Evolutionary conservation across 2,888 invertebrate genomes (phyloP).

Genomic region (Drosophila birchii): DNA sequence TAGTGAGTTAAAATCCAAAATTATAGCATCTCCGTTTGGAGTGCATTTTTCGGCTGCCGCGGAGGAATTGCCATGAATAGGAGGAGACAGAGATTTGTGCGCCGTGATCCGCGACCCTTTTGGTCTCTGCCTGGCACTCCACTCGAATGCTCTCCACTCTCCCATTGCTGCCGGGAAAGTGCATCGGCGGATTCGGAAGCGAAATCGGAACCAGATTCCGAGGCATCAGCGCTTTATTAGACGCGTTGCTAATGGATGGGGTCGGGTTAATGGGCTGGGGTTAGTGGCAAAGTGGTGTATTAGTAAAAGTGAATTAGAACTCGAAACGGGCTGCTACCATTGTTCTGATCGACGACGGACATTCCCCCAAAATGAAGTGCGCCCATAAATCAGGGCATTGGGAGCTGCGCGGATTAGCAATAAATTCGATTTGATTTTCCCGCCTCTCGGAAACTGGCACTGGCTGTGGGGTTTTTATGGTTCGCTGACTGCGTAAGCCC

Average conservation of each 20-base stretch:
- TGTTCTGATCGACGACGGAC: slow-evolving; percentile 32
- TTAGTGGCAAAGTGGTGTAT: slow-evolving; percentile 31
- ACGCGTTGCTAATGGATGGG: slow-evolving; percentile 44
- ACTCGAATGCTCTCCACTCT: neutral
- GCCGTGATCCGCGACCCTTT: slow-evolving; percentile 39
- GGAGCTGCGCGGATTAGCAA: slow-evolving; percentile 31
- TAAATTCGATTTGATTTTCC: slow-evolving; percentile 43
- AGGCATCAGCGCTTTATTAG: slow-evolving; percentile 38
- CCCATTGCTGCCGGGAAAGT: slow-evolving; percentile 28
- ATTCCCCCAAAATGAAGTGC: slow-evolving; percentile 18
- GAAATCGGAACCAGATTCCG: slow-evolving; percentile 17
- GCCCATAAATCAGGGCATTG: slow-evolving; percentile 28
- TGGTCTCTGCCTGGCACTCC: slow-evolving; percentile 27
- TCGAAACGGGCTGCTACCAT: slow-evolving; percentile 15
- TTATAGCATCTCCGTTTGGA: slow-evolving; percentile 19
- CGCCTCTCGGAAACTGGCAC: neutral
- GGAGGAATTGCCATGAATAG: neutral
- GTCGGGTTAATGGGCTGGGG: slow-evolving; percentile 48
- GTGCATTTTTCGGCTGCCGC: slow-evolving; percentile 27
- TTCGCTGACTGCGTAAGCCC: slow-evolving; percentile 17
- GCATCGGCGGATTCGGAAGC: slow-evolving; percentile 16
- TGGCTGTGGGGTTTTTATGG: slow-evolving; percentile 11
- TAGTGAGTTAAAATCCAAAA: neutral
- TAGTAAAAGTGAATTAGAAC: slow-evolving; percentile 37
- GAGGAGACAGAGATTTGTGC: slow-evolving; percentile 28